Evolutionary conservation across 2,797 vertebrate species (phyloP), one percentile per base, ranked within the genome.

Genomic region (Cyclura pinguis): DNA sequence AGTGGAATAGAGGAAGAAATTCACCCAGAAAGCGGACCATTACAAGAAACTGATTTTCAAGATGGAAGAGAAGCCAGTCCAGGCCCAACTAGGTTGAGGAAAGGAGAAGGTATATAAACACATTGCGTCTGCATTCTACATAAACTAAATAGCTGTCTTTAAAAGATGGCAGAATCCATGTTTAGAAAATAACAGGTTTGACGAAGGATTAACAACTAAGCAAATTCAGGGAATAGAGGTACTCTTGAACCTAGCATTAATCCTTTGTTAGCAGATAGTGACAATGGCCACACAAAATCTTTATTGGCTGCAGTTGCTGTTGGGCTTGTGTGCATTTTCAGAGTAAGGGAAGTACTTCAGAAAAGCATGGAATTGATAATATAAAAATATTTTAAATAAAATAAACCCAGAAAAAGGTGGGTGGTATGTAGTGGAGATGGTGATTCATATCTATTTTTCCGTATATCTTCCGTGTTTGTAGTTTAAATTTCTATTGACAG

Each of bases 1-100:
- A 96, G 96, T 88, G 96, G 96, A 73, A 84, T 94, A 32, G 97
- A 97, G 2, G 98, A 97, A 93, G 98, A 98, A 89, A 35, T 95
- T 67, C 97, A 97, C 73, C 96, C 92, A 78, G 98, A 98, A 88
- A 97, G 97, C 1, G 92, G 96, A 57, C 90, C 92, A 0, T 81
- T 91, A 42, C 96, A 92, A 72, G 96, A 96, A 84, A 93, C 93
- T 87, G 94, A 96, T 91, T 97, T 97, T 96, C 98, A 94, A 50
- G 91, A 97, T 90, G 97, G 98, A 12, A 98, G 96, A 97, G 97
- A 97, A 95, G 81, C 82, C 89, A 94, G 86, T 72, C 92, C 94
- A 77, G 73, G 74, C 81, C 67, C 90, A 90, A 52, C 89, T 50
- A 96, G 95, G 90, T 67, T 94, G 85, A 95, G 2, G 72, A 96